Conservation (phyloP, 1,140 invertebrate genomes). For the Odontomachus brunneus region DNA sequence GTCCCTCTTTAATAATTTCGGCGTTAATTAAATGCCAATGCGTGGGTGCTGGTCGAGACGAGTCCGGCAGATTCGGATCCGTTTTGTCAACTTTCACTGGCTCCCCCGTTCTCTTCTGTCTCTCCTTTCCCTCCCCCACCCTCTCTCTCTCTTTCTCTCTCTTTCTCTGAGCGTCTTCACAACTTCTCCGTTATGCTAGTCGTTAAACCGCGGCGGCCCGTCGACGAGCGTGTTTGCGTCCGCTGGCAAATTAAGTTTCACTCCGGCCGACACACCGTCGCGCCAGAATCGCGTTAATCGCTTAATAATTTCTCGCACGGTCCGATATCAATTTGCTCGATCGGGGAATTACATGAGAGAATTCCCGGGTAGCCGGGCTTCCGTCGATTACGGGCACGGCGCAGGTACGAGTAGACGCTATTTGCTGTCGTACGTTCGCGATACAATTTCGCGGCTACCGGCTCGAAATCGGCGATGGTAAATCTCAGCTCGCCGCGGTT, state of each 20-base stretch:
- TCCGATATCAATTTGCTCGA: slow-evolving; percentile 58
- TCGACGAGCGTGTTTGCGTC: slow-evolving; percentile 17
- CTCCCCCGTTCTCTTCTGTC: slow-evolving; percentile 7
- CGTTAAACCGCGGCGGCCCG: slow-evolving; percentile 23
- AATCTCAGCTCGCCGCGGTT: neutral
- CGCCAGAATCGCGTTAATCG: slow-evolving; percentile 39
- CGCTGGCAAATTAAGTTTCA: slow-evolving; percentile 64
- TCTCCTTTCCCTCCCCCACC: neutral
- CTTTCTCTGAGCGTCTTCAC: slow-evolving; percentile 22
- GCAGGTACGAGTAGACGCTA: neutral
- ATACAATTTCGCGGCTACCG: slow-evolving; percentile 6
- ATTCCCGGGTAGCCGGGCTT: neutral
- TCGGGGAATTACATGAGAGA: slow-evolving; percentile 38
- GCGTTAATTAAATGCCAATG: slow-evolving; percentile 71
- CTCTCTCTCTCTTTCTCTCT: neutral
- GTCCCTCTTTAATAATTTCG: slow-evolving; percentile 68
- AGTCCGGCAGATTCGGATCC: slow-evolving; percentile 61
- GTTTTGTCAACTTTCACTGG: slow-evolving; percentile 76
- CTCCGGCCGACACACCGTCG: neutral
- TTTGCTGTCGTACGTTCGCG: neutral
- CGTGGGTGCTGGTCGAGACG: slow-evolving; percentile 58
- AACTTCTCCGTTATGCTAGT: slow-evolving; percentile 42
- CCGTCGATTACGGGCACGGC: neutral
- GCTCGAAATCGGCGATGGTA: slow-evolving; percentile 17
- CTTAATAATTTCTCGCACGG: slow-evolving; percentile 49